Evolutionary conservation across 2,113 vertebrate genomes (phyloP).

Genomic region (Leucopsar rothschildi): DNA sequence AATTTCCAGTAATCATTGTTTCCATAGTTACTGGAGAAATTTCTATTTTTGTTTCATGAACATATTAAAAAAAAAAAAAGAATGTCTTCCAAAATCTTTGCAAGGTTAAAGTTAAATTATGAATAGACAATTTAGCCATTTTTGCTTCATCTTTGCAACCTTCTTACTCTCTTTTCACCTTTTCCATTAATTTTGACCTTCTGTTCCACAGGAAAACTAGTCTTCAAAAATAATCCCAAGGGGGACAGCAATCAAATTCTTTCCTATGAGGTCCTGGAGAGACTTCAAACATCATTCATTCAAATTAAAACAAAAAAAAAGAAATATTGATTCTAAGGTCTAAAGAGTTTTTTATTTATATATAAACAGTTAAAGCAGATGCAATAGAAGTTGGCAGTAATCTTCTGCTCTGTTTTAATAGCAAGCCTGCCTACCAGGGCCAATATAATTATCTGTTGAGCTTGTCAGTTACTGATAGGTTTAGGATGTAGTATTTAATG

Average conservation of each 20-base stretch:
- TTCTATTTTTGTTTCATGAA: neutral
- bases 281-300: neutral
- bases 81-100: neutral
- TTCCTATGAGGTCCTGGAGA: neutral
- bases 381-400: neutral
- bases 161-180: neutral
- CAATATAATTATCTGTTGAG: neutral
- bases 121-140: neutral
- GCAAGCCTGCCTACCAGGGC: neutral
- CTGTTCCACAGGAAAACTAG: neutral
- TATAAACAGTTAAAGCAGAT: neutral
- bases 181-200: neutral
- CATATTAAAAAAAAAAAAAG: neutral
- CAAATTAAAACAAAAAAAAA: neutral
- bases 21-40: constrained; percentile 5
- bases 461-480: neutral
- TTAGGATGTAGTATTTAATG: neutral
- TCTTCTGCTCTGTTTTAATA: neutral
- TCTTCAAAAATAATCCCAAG: neutral
- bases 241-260: neutral
- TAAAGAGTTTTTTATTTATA: neutral
- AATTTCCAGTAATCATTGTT: constrained; percentile 23
- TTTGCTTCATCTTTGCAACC: neutral
- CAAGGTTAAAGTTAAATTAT: constrained; percentile 1
- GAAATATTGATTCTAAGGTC: neutral